Evolutionary conservation across 2,797 vertebrate genomes (phyloP).

Genomic region (Eulemur coronatus): DNA sequence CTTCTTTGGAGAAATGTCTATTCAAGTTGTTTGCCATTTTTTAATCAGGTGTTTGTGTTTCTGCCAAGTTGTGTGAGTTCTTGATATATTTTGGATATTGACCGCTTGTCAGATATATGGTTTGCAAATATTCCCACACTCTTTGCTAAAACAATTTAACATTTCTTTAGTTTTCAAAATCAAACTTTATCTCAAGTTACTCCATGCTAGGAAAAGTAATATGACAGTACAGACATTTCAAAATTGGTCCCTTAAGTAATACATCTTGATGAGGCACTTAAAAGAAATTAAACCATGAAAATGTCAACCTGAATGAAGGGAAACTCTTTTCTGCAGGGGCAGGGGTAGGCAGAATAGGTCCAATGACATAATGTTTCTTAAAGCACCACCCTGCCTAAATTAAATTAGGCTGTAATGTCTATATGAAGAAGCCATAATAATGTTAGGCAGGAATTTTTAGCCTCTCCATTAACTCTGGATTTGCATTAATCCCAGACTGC

Average conservation of each 20-base stretch:
- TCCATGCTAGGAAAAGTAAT: background rate
- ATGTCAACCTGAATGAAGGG: background rate
- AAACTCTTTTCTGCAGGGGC: background rate
- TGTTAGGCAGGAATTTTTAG: background rate
- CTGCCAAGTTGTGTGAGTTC: background rate
- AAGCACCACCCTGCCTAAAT: background rate
- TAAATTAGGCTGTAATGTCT: background rate
- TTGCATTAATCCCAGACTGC: background rate
- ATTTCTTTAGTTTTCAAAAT: background rate
- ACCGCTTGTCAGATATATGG: background rate
- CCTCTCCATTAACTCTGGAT: background rate
- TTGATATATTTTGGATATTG: background rate
- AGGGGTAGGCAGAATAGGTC: background rate
- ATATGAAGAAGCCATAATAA: background rate
- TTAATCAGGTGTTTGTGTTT: background rate
- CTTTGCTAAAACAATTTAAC: background rate
- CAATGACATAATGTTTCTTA: background rate
- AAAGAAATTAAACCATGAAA: background rate
- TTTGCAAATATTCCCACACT: background rate
- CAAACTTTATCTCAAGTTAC: background rate
- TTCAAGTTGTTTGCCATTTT: background rate
- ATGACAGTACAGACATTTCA: background rate
- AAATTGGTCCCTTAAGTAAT: background rate
- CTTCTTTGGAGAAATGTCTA: background rate
- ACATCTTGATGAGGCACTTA: background rate